These are phyloP conservation scores for Tenthredo notha DNA, from an alignment of 2,888 invertebrate genomes.

Conservation along the genomic window DNA sequence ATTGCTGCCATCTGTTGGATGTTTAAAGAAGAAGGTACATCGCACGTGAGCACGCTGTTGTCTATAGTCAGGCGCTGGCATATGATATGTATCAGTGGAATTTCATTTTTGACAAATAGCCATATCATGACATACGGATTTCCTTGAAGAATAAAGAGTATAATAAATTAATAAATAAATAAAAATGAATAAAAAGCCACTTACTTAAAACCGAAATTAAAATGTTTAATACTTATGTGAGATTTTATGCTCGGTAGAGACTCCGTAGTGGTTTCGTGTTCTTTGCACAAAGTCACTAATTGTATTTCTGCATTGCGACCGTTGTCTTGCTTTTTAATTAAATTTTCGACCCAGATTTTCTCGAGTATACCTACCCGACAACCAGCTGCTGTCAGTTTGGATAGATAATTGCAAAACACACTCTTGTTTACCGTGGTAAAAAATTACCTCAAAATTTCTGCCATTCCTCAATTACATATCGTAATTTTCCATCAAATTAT, in stretches of 20 bases:
- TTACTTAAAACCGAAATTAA: not conserved
- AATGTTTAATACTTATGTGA: not conserved
- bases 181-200: not conserved
- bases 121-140: not conserved
- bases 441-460: not conserved
- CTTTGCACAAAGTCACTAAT: slow-evolving; percentile 24
- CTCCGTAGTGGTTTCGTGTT: not conserved
- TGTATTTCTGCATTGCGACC: slow-evolving; percentile 38
- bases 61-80: slow-evolving; percentile 36
- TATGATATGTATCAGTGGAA: not conserved
- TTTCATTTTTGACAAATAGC: not conserved
- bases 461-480: not conserved
- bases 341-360: slow-evolving; percentile 37
- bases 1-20: slow-evolving; percentile 46
- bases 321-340: slow-evolving; percentile 42
- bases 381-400: not conserved
- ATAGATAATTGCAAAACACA: not conserved
- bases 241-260: not conserved
- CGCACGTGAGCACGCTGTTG: slow-evolving; percentile 19
- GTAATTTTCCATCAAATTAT: not conserved
- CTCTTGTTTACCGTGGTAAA: not conserved
- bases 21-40: not conserved
- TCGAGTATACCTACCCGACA: not conserved
- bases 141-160: not conserved
- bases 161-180: not conserved